Evolutionary conservation across 2,888 invertebrate species (phyloP).

Genomic region (Limulus polyphemus): DNA sequence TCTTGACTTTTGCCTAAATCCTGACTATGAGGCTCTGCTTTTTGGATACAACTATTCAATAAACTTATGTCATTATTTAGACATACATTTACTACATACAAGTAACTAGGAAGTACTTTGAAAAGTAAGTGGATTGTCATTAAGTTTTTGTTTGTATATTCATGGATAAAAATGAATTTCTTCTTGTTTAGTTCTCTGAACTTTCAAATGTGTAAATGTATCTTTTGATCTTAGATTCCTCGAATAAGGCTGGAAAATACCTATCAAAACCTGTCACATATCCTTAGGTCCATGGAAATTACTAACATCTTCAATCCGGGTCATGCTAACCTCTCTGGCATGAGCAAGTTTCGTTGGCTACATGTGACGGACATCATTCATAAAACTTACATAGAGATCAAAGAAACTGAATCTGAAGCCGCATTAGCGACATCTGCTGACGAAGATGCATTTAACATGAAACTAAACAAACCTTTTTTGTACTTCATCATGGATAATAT

Average conservation of each 20-base stretch:
- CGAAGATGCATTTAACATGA: background rate
- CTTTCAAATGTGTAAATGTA: too few species aligned
- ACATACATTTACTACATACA: too few species aligned
- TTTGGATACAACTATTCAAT: too few species aligned
- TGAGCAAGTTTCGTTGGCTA: slow-evolving; percentile 26
- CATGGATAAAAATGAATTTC: too few species aligned
- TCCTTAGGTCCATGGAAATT: slow-evolving; percentile 24
- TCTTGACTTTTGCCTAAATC: too few species aligned
- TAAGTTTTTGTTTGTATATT: too few species aligned
- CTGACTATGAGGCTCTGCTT: too few species aligned
- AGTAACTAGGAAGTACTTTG: too few species aligned
- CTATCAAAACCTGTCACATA: slow-evolving; percentile 19
- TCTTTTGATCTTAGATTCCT: slow-evolving; percentile 20
- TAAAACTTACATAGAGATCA: slow-evolving; percentile 21
- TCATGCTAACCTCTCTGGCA: slow-evolving; percentile 24
- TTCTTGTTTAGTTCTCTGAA: too few species aligned
- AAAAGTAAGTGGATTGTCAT: too few species aligned
- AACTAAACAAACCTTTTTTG: slow-evolving; percentile 25
- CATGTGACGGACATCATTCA: slow-evolving; percentile 26
- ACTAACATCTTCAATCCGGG: slow-evolving; percentile 25
- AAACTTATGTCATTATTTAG: too few species aligned
- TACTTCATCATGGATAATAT: slow-evolving; percentile 28
- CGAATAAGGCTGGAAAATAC: slow-evolving; percentile 20
- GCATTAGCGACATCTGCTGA: too few species aligned
- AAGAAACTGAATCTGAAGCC: background rate